Evolutionary conservation across 2,113 vertebrate species (phyloP), one percentile per base, ranked within the genome.

Genomic region (Lampris incognitus): DNA sequence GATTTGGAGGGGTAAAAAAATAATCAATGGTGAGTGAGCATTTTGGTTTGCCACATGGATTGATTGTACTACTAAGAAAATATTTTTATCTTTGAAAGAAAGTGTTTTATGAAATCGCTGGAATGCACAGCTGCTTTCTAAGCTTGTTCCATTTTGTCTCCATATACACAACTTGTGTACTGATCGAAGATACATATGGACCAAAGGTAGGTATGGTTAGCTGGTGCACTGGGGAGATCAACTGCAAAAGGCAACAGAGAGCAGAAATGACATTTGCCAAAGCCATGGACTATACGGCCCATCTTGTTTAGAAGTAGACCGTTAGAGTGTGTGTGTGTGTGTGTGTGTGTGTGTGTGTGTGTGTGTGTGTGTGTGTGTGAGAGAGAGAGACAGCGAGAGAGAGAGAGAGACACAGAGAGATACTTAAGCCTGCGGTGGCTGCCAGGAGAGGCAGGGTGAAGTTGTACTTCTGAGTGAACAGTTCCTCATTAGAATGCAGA

Each of bases 401-500:
- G 24, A 24, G 24, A 24, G 24, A 24, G 24, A 24, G 24, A 24
- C 24, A 24, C 24, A 24, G 24, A 24, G 24, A 24, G 24, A 24
- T 24, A 24, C 50, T 38, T 38, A 62, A 37, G 57, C 57, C 65
- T 54, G 80, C 56, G 9, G 64, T 24, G 37, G 52, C 41, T 37
- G 41, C 6, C 64, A 68, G 56, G 69, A 76, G 66, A 58, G 55
- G 13, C 49, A 75, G 40, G 11, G 51, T 64, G 0, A 37, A 69
- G 49, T 36, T 46, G 11, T 44, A 64, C 42, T 41, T 10, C 59
- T 37, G 65, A 57, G 37, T 42, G 56, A n/a, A 48, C 48, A 44
- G 65, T 64, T 76, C 44, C 1, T 57, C 75, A 72, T 76, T 79
- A 61, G 37, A 52, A 73, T 46, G 66, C 72, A 81, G 60, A 76